Evolutionary conservation across 2,888 invertebrate genomes (phyloP).

Genomic region (Polydrusus tereticollis): DNA sequence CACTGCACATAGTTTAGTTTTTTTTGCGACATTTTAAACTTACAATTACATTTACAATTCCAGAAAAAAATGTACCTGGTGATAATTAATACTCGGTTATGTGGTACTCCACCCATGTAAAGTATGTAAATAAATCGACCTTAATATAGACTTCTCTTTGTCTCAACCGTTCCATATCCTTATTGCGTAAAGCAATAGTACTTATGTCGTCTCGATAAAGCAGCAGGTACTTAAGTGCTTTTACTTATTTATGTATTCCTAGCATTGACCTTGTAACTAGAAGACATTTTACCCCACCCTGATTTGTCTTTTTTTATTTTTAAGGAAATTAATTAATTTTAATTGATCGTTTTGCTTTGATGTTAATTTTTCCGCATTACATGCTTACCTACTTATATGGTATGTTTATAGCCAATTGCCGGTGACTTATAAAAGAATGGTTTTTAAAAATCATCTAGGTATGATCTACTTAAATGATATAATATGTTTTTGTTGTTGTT

Average conservation of each 20-base stretch:
- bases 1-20: no score
- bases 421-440: no score
- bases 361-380: background rate
- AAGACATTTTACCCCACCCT: slow-evolving; percentile 15
- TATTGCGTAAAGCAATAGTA: slow-evolving; percentile 1
- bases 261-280: slow-evolving; percentile 23
- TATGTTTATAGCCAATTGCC: no score
- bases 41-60: background rate
- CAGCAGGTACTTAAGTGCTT: background rate
- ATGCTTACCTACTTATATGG: no score
- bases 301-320: background rate
- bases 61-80: background rate
- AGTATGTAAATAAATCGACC: slow-evolving; percentile 3
- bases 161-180: background rate
- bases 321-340: slow-evolving; percentile 4
- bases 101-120: background rate
- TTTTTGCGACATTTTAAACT: background rate
- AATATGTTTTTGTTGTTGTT: no score
- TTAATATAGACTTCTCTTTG: background rate
- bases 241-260: slow-evolving; percentile 10
- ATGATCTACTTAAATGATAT: no score
- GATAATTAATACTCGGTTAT: background rate
- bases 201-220: background rate
- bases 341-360: background rate
- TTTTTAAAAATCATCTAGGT: no score